A percentile compares a stretch with the other conserved stretches of the same genome.
Conservation (phyloP, 2,797 vertebrate species). For the Chaetophractus vellerosus region DNA sequence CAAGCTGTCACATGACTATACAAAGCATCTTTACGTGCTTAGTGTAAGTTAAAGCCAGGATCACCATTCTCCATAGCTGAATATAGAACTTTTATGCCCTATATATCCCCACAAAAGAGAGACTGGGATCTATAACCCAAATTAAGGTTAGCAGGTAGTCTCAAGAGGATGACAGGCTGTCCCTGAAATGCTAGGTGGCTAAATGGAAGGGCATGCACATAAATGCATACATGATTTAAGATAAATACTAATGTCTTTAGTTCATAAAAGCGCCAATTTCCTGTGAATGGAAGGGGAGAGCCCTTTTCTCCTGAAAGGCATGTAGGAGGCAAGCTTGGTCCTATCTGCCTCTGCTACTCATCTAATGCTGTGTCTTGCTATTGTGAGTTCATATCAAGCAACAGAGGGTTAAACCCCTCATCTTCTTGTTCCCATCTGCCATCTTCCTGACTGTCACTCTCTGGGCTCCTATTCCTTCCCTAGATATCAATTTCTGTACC, state of each 20-base stretch:
- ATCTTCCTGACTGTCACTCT: not conserved
- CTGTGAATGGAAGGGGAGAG: not conserved
- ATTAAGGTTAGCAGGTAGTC: too few relatives aligned
- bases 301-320: not conserved
- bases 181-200: not conserved
- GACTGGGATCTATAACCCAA: not conserved
- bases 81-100: not conserved
- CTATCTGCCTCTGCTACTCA: not conserved
- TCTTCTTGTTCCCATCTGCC: not conserved
- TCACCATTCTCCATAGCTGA: not conserved
- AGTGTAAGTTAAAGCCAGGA: not conserved
- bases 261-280: not conserved
- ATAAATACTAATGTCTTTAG: not conserved
- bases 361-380: not conserved
- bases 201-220: not conserved
- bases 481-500: not conserved
- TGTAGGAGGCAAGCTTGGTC: not conserved
- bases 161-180: not conserved
- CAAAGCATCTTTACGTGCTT: not conserved
- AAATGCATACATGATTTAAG: not conserved
- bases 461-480: not conserved
- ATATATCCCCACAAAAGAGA: not conserved
- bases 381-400: not conserved
- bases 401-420: not conserved
- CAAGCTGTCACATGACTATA: constrained; percentile 17